A percentile compares a stretch with the other conserved stretches of the same genome.
phyloP scores from a whole-genome alignment of 2,113 vertebrate genomes.

The Hemichromis elongatus region DNA sequence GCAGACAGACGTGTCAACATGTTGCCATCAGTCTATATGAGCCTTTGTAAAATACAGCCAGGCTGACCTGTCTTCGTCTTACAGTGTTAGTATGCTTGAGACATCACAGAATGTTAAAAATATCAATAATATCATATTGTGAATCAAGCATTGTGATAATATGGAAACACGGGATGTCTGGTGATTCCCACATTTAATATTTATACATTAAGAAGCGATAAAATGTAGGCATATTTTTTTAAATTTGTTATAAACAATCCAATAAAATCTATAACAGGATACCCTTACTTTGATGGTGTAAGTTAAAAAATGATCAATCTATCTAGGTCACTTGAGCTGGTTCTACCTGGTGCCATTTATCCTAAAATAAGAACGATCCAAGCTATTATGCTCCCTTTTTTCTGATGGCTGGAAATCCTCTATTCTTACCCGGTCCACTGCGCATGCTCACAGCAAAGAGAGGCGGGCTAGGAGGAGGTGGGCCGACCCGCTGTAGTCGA shows the following conservation, averaged over 20 bases:
- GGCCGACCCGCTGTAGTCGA: constrained; percentile 40
- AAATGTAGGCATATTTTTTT: neutral
- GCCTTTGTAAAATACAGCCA: neutral
- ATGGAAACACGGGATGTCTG: neutral
- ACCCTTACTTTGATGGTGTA: neutral
- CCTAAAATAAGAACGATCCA: neutral
- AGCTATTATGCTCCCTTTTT: neutral
- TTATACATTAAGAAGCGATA: neutral
- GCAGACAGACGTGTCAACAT: neutral
- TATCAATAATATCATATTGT: neutral
- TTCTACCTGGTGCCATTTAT: neutral
- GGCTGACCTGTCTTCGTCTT: neutral
- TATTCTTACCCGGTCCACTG: neutral
- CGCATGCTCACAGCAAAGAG: constrained; percentile 35
- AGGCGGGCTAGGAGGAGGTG: constrained; percentile 34
- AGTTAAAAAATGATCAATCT: neutral
- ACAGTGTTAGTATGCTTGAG: neutral
- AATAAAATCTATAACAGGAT: neutral
- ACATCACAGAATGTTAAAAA: neutral
- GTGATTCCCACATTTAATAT: neutral
- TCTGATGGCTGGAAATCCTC: neutral
- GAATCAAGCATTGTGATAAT: neutral
- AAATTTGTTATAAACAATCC: neutral
- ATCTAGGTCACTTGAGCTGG: neutral
- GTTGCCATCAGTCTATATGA: neutral